Conservation (phyloP, 2,888 invertebrate genomes). For the Troides aeacus region DNA sequence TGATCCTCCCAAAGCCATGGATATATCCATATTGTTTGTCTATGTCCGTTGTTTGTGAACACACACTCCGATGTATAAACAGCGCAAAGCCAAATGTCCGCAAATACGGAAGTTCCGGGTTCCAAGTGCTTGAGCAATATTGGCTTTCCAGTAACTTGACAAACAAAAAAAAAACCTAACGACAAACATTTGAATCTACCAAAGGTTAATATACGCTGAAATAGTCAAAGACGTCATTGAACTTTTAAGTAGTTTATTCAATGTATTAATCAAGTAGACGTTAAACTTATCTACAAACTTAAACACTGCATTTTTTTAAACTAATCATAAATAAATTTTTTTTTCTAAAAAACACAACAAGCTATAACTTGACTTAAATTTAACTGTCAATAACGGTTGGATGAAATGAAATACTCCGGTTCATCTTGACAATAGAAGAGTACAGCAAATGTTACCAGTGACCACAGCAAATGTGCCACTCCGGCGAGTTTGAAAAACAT, state of each 20-base stretch:
- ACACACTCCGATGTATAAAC: constrained; percentile 26
- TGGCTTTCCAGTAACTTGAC: constrained; percentile 18
- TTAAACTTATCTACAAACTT: too few relatives aligned
- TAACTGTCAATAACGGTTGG: too few relatives aligned
- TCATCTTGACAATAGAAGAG: too few relatives aligned
- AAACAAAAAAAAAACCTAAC: constrained; percentile 26
- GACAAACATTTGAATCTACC: constrained; percentile 23
- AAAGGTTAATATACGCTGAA: constrained; percentile 15
- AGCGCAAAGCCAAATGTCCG: constrained; percentile 29
- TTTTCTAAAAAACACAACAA: too few relatives aligned
- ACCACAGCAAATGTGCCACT: too few relatives aligned
- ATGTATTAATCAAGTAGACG: background rate
- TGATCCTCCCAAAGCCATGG: constrained; percentile 1
- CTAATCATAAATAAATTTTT: background rate
- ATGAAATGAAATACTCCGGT: too few relatives aligned
- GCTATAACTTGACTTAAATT: too few relatives aligned
- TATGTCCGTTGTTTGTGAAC: constrained; percentile 16
- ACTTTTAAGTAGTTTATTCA: constrained; percentile 1
- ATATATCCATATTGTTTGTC: background rate
- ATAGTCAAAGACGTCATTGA: constrained; percentile 17
- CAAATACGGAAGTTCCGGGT: constrained; percentile 28
- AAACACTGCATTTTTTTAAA: background rate
- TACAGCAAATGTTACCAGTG: too few relatives aligned
- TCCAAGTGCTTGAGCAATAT: constrained; percentile 26
- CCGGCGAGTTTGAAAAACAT: too few relatives aligned